These are phyloP conservation scores for Orthonyx spaldingii DNA, from an alignment of 2,113 vertebrate species.

Conservation along the genomic window DNA sequence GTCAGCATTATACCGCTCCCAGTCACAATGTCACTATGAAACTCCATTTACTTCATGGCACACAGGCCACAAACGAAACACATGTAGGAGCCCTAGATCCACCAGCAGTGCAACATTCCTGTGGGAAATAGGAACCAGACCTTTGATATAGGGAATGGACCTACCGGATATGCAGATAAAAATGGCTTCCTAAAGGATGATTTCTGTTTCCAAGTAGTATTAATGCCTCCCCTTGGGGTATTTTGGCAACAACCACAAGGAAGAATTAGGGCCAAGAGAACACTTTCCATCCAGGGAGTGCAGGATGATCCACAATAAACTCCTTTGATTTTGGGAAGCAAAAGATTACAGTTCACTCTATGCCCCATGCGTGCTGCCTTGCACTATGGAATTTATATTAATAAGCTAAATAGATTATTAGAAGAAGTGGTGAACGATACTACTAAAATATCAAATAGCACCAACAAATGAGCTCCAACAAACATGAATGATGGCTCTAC, in stretches of 20 bases:
- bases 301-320: neutral
- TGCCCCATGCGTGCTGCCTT: neutral
- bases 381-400: neutral
- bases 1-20: neutral
- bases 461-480: neutral
- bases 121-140: neutral
- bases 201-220: neutral
- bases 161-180: accelerated
- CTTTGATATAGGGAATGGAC: neutral
- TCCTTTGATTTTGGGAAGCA: neutral
- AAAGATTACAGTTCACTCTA: neutral
- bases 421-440: neutral
- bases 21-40: neutral
- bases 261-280: neutral
- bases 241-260: neutral
- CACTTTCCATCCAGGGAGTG: neutral
- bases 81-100: neutral
- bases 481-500: neutral
- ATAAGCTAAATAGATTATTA: neutral
- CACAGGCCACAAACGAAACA: neutral
- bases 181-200: neutral
- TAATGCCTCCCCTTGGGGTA: neutral
- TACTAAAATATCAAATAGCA: neutral
- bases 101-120: neutral
- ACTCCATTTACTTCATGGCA: neutral